phyloP scores from a whole-genome alignment of 2,888 invertebrate species.

The Spodoptera exigua region DNA sequence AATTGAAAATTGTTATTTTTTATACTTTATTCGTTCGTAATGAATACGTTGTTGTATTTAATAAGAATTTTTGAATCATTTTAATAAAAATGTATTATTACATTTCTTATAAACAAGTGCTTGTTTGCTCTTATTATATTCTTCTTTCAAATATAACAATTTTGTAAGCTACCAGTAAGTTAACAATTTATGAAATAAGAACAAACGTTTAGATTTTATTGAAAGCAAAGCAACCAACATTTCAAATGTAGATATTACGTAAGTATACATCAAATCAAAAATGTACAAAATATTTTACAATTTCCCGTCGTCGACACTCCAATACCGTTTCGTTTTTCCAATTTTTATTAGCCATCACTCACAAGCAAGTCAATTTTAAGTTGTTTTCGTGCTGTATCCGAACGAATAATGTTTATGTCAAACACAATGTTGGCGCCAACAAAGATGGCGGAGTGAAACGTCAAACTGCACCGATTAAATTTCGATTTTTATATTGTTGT shows the following conservation, averaged over 20 bases:
- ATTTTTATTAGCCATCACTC: conserved; percentile 58
- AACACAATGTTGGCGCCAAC: conserved; percentile 76
- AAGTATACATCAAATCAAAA: conserved; percentile 3
- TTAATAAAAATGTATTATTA: neutral
- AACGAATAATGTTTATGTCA: conserved; percentile 83
- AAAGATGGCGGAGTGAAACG: conserved; percentile 76
- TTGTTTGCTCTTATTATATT: too few relatives aligned
- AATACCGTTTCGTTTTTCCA: conserved; percentile 48
- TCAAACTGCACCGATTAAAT: conserved; percentile 58
- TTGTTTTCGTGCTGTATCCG: conserved; percentile 67
- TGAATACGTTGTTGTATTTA: conserved; percentile 30
- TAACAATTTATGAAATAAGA: too few relatives aligned
- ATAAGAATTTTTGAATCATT: neutral
- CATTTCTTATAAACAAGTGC: too few relatives aligned
- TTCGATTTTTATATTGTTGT: conserved; percentile 31
- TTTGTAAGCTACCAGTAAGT: too few relatives aligned
- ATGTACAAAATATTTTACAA: conserved; percentile 24
- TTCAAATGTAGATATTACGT: too few relatives aligned
- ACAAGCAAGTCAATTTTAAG: conserved; percentile 68
- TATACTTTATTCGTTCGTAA: conserved; percentile 39
- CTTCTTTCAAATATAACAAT: too few relatives aligned
- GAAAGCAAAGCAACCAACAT: too few relatives aligned
- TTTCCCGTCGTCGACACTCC: conserved; percentile 33
- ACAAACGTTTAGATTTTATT: too few relatives aligned
- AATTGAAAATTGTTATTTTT: conserved; percentile 37